Evolutionary conservation across 2,797 vertebrate species (phyloP).

Genomic region (Hapalemur alaotrensis): DNA sequence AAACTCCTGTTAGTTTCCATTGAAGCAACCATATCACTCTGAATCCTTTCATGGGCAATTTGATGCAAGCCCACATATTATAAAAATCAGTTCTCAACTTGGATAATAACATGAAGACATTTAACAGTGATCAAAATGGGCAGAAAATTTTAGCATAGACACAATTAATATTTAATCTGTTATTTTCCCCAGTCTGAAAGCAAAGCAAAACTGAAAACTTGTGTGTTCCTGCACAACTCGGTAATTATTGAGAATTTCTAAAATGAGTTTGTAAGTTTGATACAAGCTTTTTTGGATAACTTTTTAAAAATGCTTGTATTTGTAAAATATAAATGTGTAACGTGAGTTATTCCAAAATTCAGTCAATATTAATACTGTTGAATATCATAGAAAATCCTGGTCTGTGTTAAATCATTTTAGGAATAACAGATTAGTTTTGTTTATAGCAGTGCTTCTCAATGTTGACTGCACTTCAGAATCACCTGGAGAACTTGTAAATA

Average conservation of each 20-base stretch:
- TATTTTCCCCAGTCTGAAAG: neutral
- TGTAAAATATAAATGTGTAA: constrained; percentile 22
- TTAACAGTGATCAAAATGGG: neutral
- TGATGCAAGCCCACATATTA: neutral
- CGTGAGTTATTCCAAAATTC: neutral
- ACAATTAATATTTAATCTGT: neutral
- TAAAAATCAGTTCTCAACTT: constrained; percentile 18
- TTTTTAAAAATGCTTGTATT: neutral
- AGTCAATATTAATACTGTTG: neutral
- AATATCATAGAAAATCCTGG: neutral
- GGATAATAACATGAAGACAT: neutral
- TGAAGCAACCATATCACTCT: neutral
- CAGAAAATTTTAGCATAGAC: neutral
- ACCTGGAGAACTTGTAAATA: neutral
- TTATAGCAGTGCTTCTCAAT: constrained; percentile 15
- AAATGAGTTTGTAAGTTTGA: neutral
- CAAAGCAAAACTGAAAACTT: neutral
- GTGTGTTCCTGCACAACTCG: neutral
- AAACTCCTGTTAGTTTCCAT: neutral
- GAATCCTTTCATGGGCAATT: neutral
- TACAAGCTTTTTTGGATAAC: neutral
- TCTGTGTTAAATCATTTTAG: constrained; percentile 21
- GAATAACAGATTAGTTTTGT: constrained; percentile 21
- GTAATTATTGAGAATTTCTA: constrained; percentile 27
- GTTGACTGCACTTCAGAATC: constrained; percentile 40